Conservation (phyloP, 2,797 vertebrate species). For the Graptemys geographica region DNA sequence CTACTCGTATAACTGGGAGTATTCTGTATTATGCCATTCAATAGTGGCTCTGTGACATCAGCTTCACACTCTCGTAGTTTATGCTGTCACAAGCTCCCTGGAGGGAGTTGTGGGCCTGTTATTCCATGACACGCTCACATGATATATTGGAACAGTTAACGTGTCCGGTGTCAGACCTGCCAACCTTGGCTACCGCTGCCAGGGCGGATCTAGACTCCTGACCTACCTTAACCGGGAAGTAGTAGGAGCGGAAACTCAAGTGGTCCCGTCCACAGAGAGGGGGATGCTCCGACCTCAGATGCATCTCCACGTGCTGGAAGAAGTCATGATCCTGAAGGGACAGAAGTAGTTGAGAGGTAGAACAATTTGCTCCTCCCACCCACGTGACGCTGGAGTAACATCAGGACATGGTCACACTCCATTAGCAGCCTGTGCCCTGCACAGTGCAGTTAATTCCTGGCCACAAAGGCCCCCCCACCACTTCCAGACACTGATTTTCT, state of each 20-base stretch:
- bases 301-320: constrained; percentile 99
- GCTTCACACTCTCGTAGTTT: accelerated
- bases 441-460: accelerated
- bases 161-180: no score
- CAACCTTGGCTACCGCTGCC: accelerated
- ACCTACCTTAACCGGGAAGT: constrained; percentile 97
- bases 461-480: accelerated
- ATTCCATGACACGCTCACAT: accelerated
- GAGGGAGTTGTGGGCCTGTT: not conserved
- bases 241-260: constrained; percentile 98
- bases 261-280: constrained; percentile 97
- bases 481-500: not conserved
- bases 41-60: accelerated
- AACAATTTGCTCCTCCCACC: not conserved
- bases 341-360: not conserved
- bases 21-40: not conserved
- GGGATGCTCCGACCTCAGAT: constrained; percentile 96
- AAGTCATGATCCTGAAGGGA: constrained; percentile 94
- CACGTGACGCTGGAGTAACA: not conserved
- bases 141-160: not conserved
- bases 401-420: not conserved
- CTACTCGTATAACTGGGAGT: no score
- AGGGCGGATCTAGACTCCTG: not conserved
- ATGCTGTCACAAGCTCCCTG: accelerated
- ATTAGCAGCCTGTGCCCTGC: not conserved